Conservation (phyloP, 2,797 vertebrate species). For the Oryzias dopingdopingensis region DNA sequence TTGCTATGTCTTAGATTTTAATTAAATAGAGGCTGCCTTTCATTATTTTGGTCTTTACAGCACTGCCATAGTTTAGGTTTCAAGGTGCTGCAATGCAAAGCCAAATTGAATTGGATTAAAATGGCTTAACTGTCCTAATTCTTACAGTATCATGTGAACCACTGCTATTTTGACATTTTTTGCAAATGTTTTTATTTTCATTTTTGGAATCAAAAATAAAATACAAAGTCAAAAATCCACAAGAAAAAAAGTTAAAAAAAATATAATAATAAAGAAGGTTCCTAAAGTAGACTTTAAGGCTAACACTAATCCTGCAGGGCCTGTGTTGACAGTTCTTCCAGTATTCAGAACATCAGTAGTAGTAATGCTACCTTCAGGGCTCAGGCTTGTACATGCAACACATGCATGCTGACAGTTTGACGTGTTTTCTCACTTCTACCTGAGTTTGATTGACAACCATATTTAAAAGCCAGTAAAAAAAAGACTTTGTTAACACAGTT, state of each 20-base stretch:
- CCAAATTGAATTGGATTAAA: too few species aligned
- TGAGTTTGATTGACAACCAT: slow-evolving; percentile 51
- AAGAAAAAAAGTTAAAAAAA: background rate
- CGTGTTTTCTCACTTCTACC: slow-evolving; percentile 46
- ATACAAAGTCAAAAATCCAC: slow-evolving; percentile 4
- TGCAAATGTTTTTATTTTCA: slow-evolving; percentile 12
- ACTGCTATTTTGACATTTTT: background rate
- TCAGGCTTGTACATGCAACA: slow-evolving; percentile 49
- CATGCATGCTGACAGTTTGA: slow-evolving; percentile 37
- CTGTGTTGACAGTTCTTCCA: slow-evolving; percentile 56
- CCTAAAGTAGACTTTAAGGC: slow-evolving; percentile 7
- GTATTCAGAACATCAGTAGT: slow-evolving; percentile 32
- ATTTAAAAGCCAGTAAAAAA: slow-evolving; percentile 2
- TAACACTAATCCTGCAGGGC: slow-evolving; percentile 40
- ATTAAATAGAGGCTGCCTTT: too few species aligned
- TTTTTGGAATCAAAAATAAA: slow-evolving; percentile 33
- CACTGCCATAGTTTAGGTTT: too few species aligned
- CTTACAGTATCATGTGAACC: too few species aligned
- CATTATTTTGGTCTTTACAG: too few species aligned
- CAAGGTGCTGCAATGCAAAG: too few species aligned
- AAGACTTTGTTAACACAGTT: slow-evolving; percentile 34
- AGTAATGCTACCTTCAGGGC: slow-evolving; percentile 54
- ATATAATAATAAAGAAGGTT: background rate
- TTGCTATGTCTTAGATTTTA: too few species aligned
- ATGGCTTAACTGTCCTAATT: too few species aligned